Conservation (phyloP, 2,113 vertebrate species). For the Anarrhichthys ocellatus region DNA sequence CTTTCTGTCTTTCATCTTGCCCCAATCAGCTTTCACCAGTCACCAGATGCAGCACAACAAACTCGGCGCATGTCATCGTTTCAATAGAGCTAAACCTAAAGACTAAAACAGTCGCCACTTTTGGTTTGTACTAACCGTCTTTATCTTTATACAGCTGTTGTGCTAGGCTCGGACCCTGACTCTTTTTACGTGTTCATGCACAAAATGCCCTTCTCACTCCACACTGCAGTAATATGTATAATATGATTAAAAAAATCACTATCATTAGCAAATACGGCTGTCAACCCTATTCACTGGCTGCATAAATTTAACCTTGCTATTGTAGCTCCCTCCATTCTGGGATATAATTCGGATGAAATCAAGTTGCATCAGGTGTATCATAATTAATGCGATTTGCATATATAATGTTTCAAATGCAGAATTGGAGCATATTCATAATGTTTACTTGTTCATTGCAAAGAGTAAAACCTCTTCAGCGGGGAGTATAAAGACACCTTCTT, state of each 20-base stretch:
- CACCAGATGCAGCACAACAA: not conserved
- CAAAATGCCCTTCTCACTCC: not conserved
- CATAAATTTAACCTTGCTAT: not conserved
- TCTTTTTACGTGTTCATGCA: not conserved
- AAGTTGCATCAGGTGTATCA: not conserved
- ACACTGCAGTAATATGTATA: not conserved
- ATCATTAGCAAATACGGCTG: not conserved
- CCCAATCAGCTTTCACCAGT: not conserved
- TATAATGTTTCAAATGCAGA: not conserved
- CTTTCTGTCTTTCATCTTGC: not conserved
- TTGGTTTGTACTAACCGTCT: not conserved
- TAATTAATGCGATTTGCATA: slow-evolving; percentile 2
- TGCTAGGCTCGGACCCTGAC: not conserved
- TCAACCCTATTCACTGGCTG: not conserved
- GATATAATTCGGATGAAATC: not conserved
- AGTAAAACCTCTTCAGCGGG: not conserved
- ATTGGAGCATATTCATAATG: not conserved
- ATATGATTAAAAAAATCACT: not conserved
- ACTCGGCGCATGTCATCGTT: not conserved
- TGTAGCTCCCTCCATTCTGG: not conserved
- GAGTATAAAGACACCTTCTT: not conserved
- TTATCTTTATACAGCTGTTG: not conserved
- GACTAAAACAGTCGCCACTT: not conserved
- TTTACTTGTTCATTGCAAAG: not conserved
- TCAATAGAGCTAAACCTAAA: not conserved